Evolutionary conservation across 2,888 invertebrate genomes (phyloP).

Genomic region (Formica aserva): DNA sequence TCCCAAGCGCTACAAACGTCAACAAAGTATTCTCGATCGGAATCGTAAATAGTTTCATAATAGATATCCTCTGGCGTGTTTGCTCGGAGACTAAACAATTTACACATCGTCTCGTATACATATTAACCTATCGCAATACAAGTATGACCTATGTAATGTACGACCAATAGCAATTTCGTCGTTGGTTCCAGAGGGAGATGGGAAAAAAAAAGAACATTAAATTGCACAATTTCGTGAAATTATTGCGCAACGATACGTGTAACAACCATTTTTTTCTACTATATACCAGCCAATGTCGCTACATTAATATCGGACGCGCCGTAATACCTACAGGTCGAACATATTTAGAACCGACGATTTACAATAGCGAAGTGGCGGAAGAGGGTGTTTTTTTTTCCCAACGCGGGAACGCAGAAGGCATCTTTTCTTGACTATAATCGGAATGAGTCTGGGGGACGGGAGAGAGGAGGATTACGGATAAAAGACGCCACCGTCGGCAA

Average conservation of each 20-base stretch:
- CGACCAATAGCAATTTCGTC: conserved; percentile 34
- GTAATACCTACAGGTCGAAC: neutral
- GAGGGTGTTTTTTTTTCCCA: conserved; percentile 54
- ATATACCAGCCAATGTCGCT: conserved; percentile 53
- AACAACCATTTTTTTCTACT: conserved; percentile 37
- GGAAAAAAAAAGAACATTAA: conserved; percentile 1
- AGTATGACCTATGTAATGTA: conserved; percentile 33
- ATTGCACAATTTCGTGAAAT: conserved; percentile 39
- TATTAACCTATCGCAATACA: conserved; percentile 29
- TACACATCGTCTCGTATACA: conserved; percentile 37
- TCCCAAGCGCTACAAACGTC: neutral
- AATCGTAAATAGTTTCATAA: conserved; percentile 42
- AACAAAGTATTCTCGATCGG: conserved; percentile 5
- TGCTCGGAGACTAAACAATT: conserved; percentile 39
- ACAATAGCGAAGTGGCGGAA: conserved; percentile 36
- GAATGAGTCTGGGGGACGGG: conserved; percentile 35
- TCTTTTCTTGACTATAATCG: conserved; percentile 65
- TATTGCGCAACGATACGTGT: conserved; percentile 18
- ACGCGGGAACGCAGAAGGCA: conserved; percentile 17
- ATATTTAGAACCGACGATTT: conserved; percentile 58
- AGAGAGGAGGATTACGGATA: conserved; percentile 66
- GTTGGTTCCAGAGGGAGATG: neutral
- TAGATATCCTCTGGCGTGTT: conserved; percentile 20
- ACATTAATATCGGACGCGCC: conserved; percentile 26
- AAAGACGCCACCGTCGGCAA: conserved; percentile 74